These are phyloP conservation scores for Catalaphyllia jardinei DNA, from an alignment of 64 coral and sea anemone genomes.

Conservation along the genomic window DNA sequence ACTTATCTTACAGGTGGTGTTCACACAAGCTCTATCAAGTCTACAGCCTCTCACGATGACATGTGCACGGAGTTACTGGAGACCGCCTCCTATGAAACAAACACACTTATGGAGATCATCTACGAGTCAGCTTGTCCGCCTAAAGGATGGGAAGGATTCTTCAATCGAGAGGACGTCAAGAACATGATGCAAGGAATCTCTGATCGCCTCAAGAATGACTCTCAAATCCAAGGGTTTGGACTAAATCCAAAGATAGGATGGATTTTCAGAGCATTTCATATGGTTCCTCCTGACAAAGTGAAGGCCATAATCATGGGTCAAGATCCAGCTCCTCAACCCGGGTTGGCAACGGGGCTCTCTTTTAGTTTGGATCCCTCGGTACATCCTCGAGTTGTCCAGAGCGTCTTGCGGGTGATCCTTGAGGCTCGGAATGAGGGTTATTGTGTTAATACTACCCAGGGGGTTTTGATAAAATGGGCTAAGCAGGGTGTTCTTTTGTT, in stretches of 20 bases:
- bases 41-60: background rate
- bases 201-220: constrained; percentile 14
- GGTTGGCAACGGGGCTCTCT: constrained; percentile 40
- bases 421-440: constrained; percentile 37
- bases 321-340: constrained; percentile 54
- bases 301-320: constrained; percentile 39
- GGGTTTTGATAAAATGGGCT: constrained; percentile 10
- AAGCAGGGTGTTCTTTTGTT: constrained; percentile 22
- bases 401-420: constrained; percentile 33
- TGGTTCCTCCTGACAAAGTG: constrained; percentile 31
- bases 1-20: background rate
- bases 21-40: background rate
- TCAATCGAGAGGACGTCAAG: background rate
- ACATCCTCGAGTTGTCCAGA: background rate
- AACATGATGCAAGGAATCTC: constrained; percentile 18
- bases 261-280: constrained; percentile 33
- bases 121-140: background rate
- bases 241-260: constrained; percentile 43
- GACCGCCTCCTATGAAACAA: constrained; percentile 7
- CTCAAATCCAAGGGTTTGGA: background rate
- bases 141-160: constrained; percentile 31
- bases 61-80: background rate
- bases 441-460: constrained; percentile 1
- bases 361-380: constrained; percentile 29
- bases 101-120: constrained; percentile 11